Evolutionary conservation across 2,113 vertebrate species (phyloP).

Genomic region (Sinocyclocheilus maitianheensis): DNA sequence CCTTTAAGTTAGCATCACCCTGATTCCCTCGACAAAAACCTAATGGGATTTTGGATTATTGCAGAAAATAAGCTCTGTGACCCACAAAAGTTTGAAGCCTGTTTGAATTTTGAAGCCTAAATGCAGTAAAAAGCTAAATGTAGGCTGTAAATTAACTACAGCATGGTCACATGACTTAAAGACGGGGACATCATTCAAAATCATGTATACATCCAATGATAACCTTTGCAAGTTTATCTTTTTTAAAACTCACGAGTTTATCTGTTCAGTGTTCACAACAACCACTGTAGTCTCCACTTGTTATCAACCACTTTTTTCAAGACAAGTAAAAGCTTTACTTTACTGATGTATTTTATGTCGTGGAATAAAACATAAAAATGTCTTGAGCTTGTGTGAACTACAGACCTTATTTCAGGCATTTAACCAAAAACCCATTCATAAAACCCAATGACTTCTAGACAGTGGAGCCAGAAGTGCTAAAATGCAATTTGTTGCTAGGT

Average conservation of each 20-base stretch:
- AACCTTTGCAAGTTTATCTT: neutral
- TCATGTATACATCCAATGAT: neutral
- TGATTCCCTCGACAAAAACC: too few relatives aligned
- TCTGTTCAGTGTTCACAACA: neutral
- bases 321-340: too few relatives aligned
- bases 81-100: too few relatives aligned
- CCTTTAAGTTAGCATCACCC: too few relatives aligned
- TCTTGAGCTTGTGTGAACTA: neutral
- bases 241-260: too few relatives aligned
- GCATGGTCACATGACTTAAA: too few relatives aligned
- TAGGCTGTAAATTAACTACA: too few relatives aligned
- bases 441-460: neutral
- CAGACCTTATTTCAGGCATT: neutral
- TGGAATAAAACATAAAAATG: neutral
- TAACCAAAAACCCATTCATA: neutral
- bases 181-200: neutral
- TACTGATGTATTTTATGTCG: neutral
- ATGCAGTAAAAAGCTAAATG: too few relatives aligned
- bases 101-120: too few relatives aligned
- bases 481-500: neutral
- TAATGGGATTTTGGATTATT: too few relatives aligned
- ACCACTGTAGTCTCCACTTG: neutral
- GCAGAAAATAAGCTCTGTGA: too few relatives aligned
- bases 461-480: neutral
- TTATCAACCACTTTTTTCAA: neutral